These are phyloP conservation scores for Synanthedon andrenaeformis DNA, from an alignment of 2,888 invertebrate species.

Conservation along the genomic window DNA sequence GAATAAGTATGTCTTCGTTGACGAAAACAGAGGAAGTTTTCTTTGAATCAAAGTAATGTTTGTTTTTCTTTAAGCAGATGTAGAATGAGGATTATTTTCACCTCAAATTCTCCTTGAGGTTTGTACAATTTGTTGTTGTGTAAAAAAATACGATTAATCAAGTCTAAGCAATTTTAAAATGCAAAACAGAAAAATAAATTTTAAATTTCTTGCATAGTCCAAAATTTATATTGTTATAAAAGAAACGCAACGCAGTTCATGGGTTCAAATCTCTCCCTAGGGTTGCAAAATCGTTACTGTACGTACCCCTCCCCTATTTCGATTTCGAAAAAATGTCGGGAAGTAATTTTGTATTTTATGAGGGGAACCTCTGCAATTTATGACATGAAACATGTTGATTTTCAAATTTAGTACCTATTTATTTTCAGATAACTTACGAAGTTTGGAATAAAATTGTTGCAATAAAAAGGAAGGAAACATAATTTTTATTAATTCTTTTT, in stretches of 20 bases:
- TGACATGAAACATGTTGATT: neutral
- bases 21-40: constrained; percentile 13
- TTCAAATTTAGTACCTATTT: neutral
- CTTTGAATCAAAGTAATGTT: constrained; percentile 2
- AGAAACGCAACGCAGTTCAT: neutral
- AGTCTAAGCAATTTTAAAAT: no score
- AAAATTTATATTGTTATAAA: neutral
- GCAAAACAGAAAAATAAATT: no score
- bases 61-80: no score
- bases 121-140: no score
- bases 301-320: neutral
- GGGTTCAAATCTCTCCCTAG: neutral
- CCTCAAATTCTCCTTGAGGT: no score
- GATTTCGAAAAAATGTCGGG: neutral
- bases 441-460: neutral
- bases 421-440: no score
- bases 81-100: no score
- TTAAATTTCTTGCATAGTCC: neutral
- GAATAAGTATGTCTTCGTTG: constrained; percentile 10
- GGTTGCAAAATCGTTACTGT: neutral
- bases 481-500: neutral
- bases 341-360: neutral
- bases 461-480: neutral
- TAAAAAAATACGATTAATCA: no score
- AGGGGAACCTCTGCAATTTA: neutral